Evolutionary conservation across 1,140 invertebrate genomes (phyloP).

Genomic region (Eumeta japonica): DNA sequence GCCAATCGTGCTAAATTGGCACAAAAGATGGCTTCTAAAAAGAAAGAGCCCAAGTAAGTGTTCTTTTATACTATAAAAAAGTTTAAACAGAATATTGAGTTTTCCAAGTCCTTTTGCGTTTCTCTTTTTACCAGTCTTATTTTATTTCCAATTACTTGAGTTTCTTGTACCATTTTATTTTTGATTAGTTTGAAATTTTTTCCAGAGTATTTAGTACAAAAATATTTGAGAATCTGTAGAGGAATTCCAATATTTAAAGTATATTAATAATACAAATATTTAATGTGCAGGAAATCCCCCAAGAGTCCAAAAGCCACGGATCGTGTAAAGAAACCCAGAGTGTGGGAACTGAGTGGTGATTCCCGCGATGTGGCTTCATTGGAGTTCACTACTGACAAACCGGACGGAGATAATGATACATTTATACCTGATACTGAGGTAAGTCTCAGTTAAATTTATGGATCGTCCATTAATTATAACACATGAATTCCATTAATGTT

Average conservation of each 20-base stretch:
- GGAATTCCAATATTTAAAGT: not conserved
- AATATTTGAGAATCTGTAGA: slow-evolving; percentile 1
- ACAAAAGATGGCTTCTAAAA: slow-evolving; percentile 66
- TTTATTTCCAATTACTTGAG: too few species aligned
- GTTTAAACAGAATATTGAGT: too few species aligned
- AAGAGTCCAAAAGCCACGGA: slow-evolving; percentile 64
- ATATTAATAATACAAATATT: too few species aligned
- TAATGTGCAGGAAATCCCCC: slow-evolving; percentile 42
- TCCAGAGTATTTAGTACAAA: not conserved
- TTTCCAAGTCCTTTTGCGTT: not conserved
- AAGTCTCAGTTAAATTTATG: too few species aligned
- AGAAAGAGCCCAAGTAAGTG: slow-evolving; percentile 60
- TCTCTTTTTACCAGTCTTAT: slow-evolving; percentile 12
- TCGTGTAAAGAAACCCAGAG: slow-evolving; percentile 83
- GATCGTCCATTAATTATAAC: too few species aligned
- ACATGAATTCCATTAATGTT: too few species aligned
- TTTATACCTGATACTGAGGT: slow-evolving; percentile 66
- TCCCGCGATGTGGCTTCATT: slow-evolving; percentile 75
- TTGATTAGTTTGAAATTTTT: not conserved
- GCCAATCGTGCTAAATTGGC: slow-evolving; percentile 71
- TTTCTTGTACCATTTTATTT: too few species aligned
- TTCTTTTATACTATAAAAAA: too few species aligned
- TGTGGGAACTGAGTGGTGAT: slow-evolving; percentile 86
- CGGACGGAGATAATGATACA: slow-evolving; percentile 62
- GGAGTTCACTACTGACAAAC: slow-evolving; percentile 82